A percentile compares a stretch with the other conserved stretches of the same genome.
Conservation (phyloP, 2,888 invertebrate genomes). For the Stenurella melanura region DNA sequence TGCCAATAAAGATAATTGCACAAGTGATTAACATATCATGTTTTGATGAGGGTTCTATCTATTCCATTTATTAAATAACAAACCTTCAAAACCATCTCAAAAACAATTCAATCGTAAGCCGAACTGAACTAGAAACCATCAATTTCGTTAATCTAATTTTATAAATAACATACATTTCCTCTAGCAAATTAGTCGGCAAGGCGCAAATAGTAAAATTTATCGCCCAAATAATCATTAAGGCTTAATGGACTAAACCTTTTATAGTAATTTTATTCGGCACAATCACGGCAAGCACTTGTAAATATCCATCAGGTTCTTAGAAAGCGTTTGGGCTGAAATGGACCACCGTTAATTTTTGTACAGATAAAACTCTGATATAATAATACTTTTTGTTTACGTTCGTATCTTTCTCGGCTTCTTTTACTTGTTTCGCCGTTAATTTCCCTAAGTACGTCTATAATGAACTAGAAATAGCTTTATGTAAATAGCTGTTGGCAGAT, state of each 20-base stretch:
- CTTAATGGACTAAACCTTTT: conserved; percentile 42
- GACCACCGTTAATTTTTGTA: conserved; percentile 26
- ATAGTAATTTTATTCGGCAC: conserved; percentile 40
- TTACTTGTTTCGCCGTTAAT: conserved; percentile 1
- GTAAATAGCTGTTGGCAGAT: neutral
- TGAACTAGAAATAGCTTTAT: neutral
- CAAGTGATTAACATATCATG: too few species aligned
- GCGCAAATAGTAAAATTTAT: conserved; percentile 34
- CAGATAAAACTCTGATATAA: conserved; percentile 17
- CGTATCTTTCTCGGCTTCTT: neutral
- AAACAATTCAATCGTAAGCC: neutral
- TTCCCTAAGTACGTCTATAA: neutral
- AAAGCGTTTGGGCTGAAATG: conserved; percentile 8
- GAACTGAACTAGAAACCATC: neutral
- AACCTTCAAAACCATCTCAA: too few species aligned
- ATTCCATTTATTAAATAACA: too few species aligned
- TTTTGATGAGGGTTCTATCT: too few species aligned
- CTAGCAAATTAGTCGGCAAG: conserved; percentile 29
- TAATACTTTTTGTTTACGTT: conserved; percentile 29
- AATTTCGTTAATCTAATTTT: conserved; percentile 5
- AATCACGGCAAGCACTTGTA: conserved; percentile 38
- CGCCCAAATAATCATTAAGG: conserved; percentile 36
- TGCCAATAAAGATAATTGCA: too few species aligned
- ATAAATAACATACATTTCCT: conserved; percentile 32
- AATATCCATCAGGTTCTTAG: conserved; percentile 34